Evolutionary conservation across 2,888 invertebrate genomes (phyloP).

Genomic region (Leptinotarsa haldemani): DNA sequence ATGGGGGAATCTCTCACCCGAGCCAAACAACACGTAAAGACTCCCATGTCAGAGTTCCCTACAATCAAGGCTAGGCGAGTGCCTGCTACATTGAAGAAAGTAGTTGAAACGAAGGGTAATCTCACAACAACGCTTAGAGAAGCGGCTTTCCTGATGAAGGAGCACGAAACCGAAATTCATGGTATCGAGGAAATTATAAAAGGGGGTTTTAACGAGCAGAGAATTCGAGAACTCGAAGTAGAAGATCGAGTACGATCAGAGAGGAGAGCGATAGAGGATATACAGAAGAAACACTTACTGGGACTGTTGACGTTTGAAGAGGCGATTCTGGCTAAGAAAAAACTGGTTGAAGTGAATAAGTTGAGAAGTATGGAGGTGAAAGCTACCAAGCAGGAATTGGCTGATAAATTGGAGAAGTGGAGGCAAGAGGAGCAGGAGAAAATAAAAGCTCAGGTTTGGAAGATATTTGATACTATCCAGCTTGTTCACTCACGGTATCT

Average conservation of each 20-base stretch:
- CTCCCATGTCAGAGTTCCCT: conserved; percentile 14
- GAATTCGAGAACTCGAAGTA: conserved; percentile 66
- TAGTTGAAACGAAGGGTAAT: conserved; percentile 66
- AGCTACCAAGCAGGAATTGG: conserved; percentile 67
- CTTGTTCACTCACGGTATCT: too few species aligned
- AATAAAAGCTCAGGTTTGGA: conserved; percentile 61
- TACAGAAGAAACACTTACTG: conserved; percentile 71
- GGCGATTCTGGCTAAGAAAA: conserved; percentile 70
- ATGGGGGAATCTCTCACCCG: conserved; percentile 32
- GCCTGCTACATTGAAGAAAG: conserved; percentile 43
- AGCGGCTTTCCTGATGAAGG: conserved; percentile 67
- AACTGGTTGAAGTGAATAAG: conserved; percentile 67
- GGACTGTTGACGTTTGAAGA: conserved; percentile 72
- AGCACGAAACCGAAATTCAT: conserved; percentile 67
- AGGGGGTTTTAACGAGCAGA: conserved; percentile 65
- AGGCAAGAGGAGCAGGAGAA: conserved; percentile 66
- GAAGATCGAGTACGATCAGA: conserved; percentile 67
- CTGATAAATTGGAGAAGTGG: conserved; percentile 69
- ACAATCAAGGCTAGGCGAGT: conserved; percentile 25
- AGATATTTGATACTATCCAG: background rate
- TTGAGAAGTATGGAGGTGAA: conserved; percentile 68
- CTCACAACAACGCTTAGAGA: conserved; percentile 68
- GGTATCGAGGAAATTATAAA: conserved; percentile 68
- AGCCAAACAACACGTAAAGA: conserved; percentile 20
- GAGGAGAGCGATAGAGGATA: conserved; percentile 67